Evolutionary conservation across 1,140 invertebrate genomes (phyloP).

Genomic region (Trypoxylus dichotomus): DNA sequence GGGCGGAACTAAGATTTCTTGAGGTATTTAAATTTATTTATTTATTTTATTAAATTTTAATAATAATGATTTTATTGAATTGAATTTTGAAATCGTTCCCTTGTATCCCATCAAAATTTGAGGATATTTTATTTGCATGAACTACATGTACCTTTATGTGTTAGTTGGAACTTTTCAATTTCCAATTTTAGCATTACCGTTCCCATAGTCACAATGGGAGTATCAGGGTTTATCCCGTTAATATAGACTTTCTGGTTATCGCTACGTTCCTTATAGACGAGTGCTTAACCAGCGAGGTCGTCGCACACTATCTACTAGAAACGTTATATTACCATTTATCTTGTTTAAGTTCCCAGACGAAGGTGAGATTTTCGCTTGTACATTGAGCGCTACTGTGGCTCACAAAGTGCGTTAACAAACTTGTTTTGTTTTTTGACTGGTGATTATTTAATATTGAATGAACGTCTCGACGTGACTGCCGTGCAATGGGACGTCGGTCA

Average conservation of each 20-base stretch:
- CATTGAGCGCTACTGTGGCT: background rate
- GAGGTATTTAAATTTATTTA: background rate
- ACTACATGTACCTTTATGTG: background rate
- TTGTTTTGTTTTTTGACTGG: background rate
- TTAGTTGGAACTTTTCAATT: background rate
- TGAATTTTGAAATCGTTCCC: background rate
- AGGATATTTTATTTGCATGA: background rate
- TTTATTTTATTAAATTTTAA: background rate
- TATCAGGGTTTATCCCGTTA: background rate
- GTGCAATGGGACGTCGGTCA: no score
- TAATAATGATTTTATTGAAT: background rate
- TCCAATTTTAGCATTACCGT: background rate
- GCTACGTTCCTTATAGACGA: background rate
- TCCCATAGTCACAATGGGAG: background rate
- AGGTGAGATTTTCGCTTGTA: background rate
- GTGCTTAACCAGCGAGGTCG: background rate
- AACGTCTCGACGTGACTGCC: no score
- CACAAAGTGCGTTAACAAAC: background rate
- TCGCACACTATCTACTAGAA: background rate
- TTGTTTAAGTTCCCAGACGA: background rate
- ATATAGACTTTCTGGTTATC: background rate
- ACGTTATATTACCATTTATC: background rate
- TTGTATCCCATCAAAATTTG: background rate
- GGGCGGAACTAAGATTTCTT: background rate
- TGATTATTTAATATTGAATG: background rate